phyloP scores from a whole-genome alignment of 2,113 vertebrate genomes.

The Lophura nycthemera region DNA sequence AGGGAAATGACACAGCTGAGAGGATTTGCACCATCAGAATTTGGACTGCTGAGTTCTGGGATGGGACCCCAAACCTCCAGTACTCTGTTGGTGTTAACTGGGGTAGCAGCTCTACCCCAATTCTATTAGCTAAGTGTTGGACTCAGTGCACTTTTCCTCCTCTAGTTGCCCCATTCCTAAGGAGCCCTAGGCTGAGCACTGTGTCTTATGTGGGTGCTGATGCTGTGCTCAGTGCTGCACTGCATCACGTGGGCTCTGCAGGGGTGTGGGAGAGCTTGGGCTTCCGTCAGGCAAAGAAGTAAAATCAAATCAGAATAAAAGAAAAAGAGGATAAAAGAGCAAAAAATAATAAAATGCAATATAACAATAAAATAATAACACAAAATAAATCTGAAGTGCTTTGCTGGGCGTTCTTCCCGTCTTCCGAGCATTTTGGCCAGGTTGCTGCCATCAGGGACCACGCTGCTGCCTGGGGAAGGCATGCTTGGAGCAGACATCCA shows the following conservation, averaged over 20 bases:
- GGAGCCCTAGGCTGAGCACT: neutral
- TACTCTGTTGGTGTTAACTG: slow-evolving; percentile 32
- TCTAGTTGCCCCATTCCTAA: slow-evolving; percentile 16
- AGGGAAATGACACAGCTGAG: neutral
- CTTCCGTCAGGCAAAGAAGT: neutral
- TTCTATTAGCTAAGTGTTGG: slow-evolving; percentile 32
- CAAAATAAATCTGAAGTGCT: neutral
- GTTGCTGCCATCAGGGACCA: accelerated
- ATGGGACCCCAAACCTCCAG: neutral
- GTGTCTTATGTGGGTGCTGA: neutral
- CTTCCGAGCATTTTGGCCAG: neutral
- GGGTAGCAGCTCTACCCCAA: neutral
- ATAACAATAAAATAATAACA: neutral
- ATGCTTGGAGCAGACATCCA: neutral
- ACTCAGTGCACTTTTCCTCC: neutral
- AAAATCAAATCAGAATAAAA: neutral
- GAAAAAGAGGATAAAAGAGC: neutral
- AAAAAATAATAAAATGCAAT: neutral
- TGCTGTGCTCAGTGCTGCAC: neutral
- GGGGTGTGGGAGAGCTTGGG: neutral
- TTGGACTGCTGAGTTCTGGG: slow-evolving; percentile 13
- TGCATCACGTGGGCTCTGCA: accelerated
- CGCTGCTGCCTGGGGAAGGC: neutral
- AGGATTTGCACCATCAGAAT: slow-evolving; percentile 15
- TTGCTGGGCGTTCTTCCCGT: neutral